These are phyloP conservation scores for Drosophila dunni DNA, from an alignment of 1,140 invertebrate species.

Conservation along the genomic window DNA sequence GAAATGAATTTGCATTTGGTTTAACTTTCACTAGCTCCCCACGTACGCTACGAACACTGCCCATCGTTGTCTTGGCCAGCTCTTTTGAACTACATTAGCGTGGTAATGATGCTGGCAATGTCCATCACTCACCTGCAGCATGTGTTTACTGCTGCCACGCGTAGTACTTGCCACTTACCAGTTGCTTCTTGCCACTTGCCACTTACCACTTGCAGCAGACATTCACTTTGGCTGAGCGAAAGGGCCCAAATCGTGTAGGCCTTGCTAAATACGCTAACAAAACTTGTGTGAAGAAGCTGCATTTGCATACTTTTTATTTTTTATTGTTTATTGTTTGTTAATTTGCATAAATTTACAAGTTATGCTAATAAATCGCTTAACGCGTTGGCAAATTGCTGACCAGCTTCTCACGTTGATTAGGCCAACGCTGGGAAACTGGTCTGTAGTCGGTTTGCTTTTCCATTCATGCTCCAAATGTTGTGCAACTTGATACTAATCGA, in stretches of 20 bases:
- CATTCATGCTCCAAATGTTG: constrained; percentile 72
- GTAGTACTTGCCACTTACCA: constrained; percentile 1
- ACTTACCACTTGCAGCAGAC: constrained; percentile 24
- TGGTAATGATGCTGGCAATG: constrained; percentile 33
- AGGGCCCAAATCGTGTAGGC: constrained; percentile 18
- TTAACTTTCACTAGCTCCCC: constrained; percentile 57
- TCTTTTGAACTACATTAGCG: constrained; percentile 19
- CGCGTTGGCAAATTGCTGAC: constrained; percentile 48
- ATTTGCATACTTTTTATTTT: background rate
- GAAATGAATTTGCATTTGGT: constrained; percentile 68
- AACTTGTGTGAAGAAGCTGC: background rate
- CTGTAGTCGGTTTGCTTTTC: constrained; percentile 33
- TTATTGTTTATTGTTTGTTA: constrained; percentile 44
- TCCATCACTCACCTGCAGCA: constrained; percentile 32
- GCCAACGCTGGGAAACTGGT: constrained; percentile 11
- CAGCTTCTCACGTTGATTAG: constrained; percentile 71
- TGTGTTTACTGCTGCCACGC: constrained; percentile 14
- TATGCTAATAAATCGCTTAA: constrained; percentile 45
- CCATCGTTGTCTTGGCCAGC: constrained; percentile 1
- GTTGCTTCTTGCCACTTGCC: background rate
- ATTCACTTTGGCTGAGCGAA: constrained; percentile 61
- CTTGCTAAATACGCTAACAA: constrained; percentile 15
- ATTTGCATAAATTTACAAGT: constrained; percentile 67
- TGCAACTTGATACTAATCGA: constrained; percentile 60
- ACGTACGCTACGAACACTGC: constrained; percentile 15